Evolutionary conservation across 2,797 vertebrate genomes (phyloP).

Genomic region (Sphaeramia orbicularis): DNA sequence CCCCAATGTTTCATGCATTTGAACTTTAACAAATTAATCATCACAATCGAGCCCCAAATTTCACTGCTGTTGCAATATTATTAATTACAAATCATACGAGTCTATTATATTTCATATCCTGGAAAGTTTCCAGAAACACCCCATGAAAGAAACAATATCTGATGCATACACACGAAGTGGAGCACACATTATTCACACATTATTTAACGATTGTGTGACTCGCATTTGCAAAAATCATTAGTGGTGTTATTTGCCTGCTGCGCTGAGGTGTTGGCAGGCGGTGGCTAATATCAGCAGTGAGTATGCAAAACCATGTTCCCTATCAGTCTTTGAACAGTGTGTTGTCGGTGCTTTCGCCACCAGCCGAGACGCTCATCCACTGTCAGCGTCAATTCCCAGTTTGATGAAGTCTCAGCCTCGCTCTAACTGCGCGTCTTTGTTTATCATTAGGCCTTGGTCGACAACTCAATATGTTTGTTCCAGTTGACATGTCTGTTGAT

Average conservation of each 20-base stretch:
- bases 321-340: conserved; percentile 72
- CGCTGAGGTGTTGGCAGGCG: conserved; percentile 55
- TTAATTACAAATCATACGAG: conserved; percentile 60
- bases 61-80: conserved; percentile 31
- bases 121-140: conserved; percentile 46
- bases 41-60: conserved; percentile 14
- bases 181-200: conserved; percentile 59
- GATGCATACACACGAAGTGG: conserved; percentile 47
- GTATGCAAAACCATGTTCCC: conserved; percentile 74
- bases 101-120: conserved; percentile 57
- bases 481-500: conserved; percentile 56
- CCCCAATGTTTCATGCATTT: not conserved
- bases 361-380: conserved; percentile 66
- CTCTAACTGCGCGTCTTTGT: conserved; percentile 48
- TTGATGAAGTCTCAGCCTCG: conserved; percentile 32
- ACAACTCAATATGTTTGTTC: conserved; percentile 55
- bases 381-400: conserved; percentile 60
- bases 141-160: conserved; percentile 26
- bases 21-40: conserved; percentile 6
- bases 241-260: conserved; percentile 66
- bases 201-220: conserved; percentile 70
- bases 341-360: conserved; percentile 55
- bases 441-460: conserved; percentile 56
- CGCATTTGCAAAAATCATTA: conserved; percentile 80
- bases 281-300: conserved; percentile 62